Conservation (phyloP, 2,113 vertebrate genomes). For the Heterochromis multidens region DNA sequence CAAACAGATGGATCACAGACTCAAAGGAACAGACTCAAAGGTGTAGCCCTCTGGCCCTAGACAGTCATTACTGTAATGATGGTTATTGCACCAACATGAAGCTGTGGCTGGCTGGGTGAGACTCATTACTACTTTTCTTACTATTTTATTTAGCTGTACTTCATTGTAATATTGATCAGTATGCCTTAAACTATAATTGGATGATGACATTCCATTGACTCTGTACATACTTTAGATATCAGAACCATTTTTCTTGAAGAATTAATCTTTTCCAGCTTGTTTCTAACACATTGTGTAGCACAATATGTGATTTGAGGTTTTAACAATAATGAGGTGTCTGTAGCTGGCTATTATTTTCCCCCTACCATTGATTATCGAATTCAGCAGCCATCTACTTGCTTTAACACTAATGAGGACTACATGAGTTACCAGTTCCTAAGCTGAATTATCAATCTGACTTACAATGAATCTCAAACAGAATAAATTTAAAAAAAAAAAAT, state of each 20-base stretch:
- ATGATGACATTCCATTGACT: not conserved
- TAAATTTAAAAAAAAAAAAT: not conserved
- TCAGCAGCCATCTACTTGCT: not conserved
- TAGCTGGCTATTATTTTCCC: not conserved
- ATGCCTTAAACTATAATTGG: not conserved
- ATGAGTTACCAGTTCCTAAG: not conserved
- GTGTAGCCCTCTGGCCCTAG: not conserved
- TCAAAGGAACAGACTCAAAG: not conserved
- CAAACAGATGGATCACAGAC: not conserved
- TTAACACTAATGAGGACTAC: not conserved
- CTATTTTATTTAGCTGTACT: not conserved
- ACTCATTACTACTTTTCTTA: not conserved
- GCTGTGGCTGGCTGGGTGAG: not conserved
- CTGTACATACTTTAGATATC: not conserved
- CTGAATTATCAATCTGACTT: not conserved
- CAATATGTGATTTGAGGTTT: not conserved
- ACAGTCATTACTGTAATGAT: slow-evolving; percentile 18
- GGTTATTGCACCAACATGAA: not conserved
- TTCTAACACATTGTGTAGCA: not conserved
- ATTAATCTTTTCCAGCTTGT: not conserved
- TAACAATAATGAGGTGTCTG: not conserved
- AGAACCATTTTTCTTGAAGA: not conserved
- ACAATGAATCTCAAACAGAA: not conserved
- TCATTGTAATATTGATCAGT: not conserved
- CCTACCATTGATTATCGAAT: not conserved